Percentiles rank a stretch among this genome's conserved stretches.
These are phyloP conservation scores for Dastarcus helophoroides DNA, from an alignment of 2,888 invertebrate genomes.

Conservation along the genomic window DNA sequence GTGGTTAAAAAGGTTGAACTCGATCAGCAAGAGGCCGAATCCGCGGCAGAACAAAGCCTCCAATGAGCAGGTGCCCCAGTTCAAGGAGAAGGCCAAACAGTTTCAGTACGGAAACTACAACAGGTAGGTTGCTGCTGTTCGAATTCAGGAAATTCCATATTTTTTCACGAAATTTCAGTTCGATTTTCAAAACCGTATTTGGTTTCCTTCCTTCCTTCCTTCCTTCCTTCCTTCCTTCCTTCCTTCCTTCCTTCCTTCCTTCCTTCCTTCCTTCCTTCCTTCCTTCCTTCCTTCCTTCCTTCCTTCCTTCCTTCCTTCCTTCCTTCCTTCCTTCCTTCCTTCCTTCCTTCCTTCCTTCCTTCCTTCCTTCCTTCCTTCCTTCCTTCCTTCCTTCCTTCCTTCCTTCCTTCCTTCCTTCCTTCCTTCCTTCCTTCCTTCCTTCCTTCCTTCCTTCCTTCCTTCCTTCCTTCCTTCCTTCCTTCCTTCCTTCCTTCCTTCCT, in stretches of 20 bases:
- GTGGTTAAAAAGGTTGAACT: constrained; percentile 52
- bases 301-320: not conserved
- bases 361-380: constrained; percentile 2
- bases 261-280: not conserved
- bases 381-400: constrained; percentile 6
- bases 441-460: constrained; percentile 6
- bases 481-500: constrained; percentile 11
- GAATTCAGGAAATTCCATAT: not conserved
- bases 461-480: constrained; percentile 10
- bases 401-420: constrained; percentile 5
- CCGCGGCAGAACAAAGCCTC: constrained; percentile 36
- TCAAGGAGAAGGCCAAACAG: constrained; percentile 62
- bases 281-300: not conserved
- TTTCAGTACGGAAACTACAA: constrained; percentile 96
- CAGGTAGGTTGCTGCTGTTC: constrained; percentile 38
- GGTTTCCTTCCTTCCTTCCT: not conserved
- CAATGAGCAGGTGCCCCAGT: constrained; percentile 46
- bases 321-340: not conserved
- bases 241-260: not conserved
- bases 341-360: constrained; percentile 1
- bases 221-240: not conserved
- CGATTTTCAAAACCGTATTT: too few species aligned
- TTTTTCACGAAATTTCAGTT: too few species aligned
- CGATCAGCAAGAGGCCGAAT: constrained; percentile 30
- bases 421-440: constrained; percentile 5